Evolutionary conservation across 2,888 invertebrate genomes (phyloP), one percentile per base, ranked within the genome.

Genomic region (Lydus trimaculatus): DNA sequence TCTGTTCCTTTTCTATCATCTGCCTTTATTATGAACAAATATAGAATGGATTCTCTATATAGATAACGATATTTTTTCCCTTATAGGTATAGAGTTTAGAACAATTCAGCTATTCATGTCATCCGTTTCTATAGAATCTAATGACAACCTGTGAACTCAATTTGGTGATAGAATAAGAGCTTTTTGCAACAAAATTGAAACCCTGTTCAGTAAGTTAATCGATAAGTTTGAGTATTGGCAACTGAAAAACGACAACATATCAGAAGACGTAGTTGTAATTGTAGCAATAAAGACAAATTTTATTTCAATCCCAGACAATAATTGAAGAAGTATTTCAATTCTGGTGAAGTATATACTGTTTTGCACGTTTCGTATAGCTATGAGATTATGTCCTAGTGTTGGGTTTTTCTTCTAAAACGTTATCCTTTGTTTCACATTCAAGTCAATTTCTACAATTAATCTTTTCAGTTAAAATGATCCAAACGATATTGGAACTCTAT

Each of bases 11-110:
- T 33, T 71, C 70, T 67, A 72, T 66, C 62, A 70, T 74, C 67
- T 71, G 67, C 60, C 67, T 72, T 76, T 73, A 76, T 76, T 76
- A 76, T 72, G 33, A 65, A 69, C 69, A 63, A 73, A 43, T 23
- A 52, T 17, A 17, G 17, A n/a, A 7, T 43, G 17, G 1, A 43
- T 43, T 6, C 17, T n/a, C 11, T n/a, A 43, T 6, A 43, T n/a
- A 43, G 8, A 33, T 60, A 17, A 17, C 59, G 17, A 59, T 59
- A 31, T 20, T 52, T 52, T 20, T 20, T 20, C 2, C 23, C 20
- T 11, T n/a, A n/a, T n/a, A n/a, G n/a, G n/a, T n/a, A 23, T 52
- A 52, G 43, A 17, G 17, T 25, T 23, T 25, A 23, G 23, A 52
- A 52, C 52, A 52, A 52, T 52, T 23, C 52, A 20, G 4, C 23